Conservation (phyloP, 2,797 vertebrate genomes). For the Urocyon cinereoargenteus region DNA sequence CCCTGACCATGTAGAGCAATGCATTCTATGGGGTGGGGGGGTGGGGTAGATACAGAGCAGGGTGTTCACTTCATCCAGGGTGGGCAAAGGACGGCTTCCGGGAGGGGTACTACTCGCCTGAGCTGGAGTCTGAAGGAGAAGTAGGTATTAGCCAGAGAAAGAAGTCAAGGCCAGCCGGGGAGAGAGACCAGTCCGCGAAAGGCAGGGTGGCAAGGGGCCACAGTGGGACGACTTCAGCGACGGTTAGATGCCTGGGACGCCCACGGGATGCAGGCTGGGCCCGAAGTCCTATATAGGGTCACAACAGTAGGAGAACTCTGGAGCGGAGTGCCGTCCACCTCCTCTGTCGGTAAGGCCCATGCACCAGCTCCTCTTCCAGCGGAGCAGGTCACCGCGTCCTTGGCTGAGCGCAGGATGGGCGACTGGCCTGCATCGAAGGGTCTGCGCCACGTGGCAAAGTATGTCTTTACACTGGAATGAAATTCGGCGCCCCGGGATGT, state of each 20-base stretch:
- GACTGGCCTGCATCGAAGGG: neutral
- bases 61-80: neutral
- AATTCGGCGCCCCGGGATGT: neutral
- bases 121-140: neutral
- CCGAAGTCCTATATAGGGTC: neutral
- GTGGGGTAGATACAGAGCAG: too few species aligned
- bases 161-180: neutral
- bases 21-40: neutral
- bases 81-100: neutral
- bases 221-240: neutral
- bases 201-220: neutral
- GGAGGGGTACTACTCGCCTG: neutral
- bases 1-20: neutral
- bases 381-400: neutral
- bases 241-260: neutral
- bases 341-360: neutral
- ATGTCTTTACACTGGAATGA: neutral
- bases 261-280: neutral
- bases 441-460: conserved; percentile 35
- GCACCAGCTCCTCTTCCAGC: neutral
- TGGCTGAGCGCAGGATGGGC: neutral
- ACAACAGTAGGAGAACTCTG: neutral
- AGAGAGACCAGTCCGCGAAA: neutral
- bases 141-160: neutral
- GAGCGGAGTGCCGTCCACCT: neutral